Base-by-base conservation (phyloP, 2,888 invertebrate species). In the Aleiodes leptofemur region DNA sequence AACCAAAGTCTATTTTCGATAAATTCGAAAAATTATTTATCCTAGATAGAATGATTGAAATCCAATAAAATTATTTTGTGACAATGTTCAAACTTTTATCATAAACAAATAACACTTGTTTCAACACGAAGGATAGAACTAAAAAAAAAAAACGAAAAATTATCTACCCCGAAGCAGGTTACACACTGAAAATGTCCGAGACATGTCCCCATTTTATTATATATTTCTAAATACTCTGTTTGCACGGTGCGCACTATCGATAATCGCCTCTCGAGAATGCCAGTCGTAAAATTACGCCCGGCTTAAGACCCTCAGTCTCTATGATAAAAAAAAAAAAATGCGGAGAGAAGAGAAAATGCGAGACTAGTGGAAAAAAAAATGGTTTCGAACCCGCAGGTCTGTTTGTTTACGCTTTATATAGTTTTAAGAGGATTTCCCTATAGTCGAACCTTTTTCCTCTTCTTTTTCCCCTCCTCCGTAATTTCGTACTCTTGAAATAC, bases 391-490 rank as follows among this genome's bases (percentile, higher is more conserved):
- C 50, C 73, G 70, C 74, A 76, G 79, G 76, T 79, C 76, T 79
- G 77, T 79, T 79, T 79, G 76, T 71, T 74, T 68, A 74, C 64
- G 77, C 74, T 77, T 79, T 57, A 57, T 79, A 79, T 59, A 77
- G 76, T 77, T 79, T 74, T 76, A 76, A 79, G 77, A 76, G 77
- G 79, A 77, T 77, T 79, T 70, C 3, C 43, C 43, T 43, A 43
- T 50, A 61, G 70, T 66, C 69, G 61, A 31, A 72, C 66, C 64
- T 55, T 70, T 64, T 69, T 50, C 43, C 72, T 29, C 55, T 34
- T 50, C 53, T 38, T 43, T 31, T 69, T 51, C 14, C 53, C 51
- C 51, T 38, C 61, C 2, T 23, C 23, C 23, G 23, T 2, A 23
- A 23, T 23, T 69, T 71, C 64, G 71, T 38, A 31, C 8, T 29